Evolutionary conservation across 2,888 invertebrate species (phyloP), one percentile per base, ranked within the genome.

Genomic region (Torymus tubicola): DNA sequence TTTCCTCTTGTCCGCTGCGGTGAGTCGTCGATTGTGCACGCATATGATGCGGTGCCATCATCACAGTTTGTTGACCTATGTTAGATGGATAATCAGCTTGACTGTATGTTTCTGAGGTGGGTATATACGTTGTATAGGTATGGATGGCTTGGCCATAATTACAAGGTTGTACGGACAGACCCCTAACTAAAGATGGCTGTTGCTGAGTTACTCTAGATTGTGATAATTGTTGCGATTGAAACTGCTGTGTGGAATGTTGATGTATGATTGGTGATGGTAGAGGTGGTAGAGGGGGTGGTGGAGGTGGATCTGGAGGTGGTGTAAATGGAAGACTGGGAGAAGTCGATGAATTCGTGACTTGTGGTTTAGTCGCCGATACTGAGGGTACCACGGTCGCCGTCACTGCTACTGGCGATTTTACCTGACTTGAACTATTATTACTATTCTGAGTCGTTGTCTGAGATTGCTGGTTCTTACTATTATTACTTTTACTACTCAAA

Each of bases 261-360:
- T 63, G 64, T 80, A 85, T 1, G 31, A 64, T 18, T 58, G 82
- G n/a, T 69, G 77, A 61, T 76, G 83, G 71, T 24, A 74, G 61
- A 74, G 83, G 71, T 42, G 83, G 74, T 4, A 82, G 80, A 8
- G 79, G 80, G 0, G 84, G 82, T 1, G 83, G 50, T 24, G 82
- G 81, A 1, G 85, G 85, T 0, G 78, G 83, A 4, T 85, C 84
- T 12, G 86, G 85, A 16, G 85, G 85, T 12, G 89, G 87, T 3
- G 87, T 86, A 31, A 86, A 88, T 8, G 90, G 90, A 73, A 89
- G 78, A 72, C 89, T 90, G 31, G 90, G 90, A 11, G 90, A 90
- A 0, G 89, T 90, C 16, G 89, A 86, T 0, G 89, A 87, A 68
- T 89, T 90, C 21, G 88, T 90, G 14, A 90, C 85, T 18, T 84